Percentiles rank a stretch among this genome's conserved stretches.
Conservation (phyloP, 2,113 vertebrate species). For the Phocoena sinus region DNA sequence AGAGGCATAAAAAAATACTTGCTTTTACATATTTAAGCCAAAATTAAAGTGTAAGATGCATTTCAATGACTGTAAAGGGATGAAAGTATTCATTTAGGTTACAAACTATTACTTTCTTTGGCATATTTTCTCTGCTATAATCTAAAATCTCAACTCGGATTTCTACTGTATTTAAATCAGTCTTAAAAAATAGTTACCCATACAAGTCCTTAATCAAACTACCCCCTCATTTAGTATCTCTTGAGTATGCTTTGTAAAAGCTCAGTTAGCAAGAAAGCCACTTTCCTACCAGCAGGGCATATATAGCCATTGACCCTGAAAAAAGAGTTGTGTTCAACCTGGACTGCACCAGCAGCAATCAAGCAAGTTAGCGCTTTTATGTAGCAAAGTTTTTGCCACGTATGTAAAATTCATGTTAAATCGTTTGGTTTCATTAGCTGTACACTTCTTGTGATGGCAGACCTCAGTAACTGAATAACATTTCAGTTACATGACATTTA, state of each 20-base stretch:
- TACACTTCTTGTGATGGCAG: background rate
- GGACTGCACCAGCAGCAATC: background rate
- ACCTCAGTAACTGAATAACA: background rate
- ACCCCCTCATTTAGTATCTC: background rate
- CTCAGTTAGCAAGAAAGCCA: slow-evolving; percentile 23
- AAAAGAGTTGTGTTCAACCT: background rate
- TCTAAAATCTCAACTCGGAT: background rate
- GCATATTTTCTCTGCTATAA: background rate
- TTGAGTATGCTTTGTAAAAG: slow-evolving; percentile 17
- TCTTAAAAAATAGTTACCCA: background rate
- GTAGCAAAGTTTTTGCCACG: background rate
- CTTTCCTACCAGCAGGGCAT: background rate
- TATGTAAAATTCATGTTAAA: slow-evolving; percentile 37
- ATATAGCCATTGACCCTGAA: background rate
- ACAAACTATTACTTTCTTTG: background rate
- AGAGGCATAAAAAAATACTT: background rate
- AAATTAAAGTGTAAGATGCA: background rate
- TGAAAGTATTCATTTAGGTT: background rate
- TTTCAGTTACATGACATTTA: slow-evolving; percentile 1
- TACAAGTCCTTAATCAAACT: background rate
- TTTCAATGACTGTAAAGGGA: background rate
- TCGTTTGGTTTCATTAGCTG: background rate
- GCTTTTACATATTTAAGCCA: slow-evolving; percentile 11
- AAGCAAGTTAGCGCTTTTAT: background rate
- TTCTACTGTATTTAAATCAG: background rate